Conservation (phyloP, 1,140 invertebrate species). For the Zophobas atratus region DNA sequence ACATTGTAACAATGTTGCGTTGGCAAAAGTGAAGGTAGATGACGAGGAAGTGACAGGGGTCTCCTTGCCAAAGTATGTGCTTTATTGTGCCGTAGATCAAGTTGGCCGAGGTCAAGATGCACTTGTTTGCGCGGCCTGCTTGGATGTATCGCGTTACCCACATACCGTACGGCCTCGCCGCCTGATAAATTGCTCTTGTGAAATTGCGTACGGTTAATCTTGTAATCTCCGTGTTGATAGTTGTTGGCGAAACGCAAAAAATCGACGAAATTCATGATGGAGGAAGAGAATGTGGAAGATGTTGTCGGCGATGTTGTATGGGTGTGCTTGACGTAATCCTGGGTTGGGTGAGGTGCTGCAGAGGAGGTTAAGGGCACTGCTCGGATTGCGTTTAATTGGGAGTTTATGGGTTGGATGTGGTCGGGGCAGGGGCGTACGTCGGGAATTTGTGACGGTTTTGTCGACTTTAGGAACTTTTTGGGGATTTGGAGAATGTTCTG, state of each 20-base stretch:
- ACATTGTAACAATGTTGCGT: neutral
- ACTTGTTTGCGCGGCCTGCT: conserved; percentile 44
- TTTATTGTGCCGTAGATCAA: conserved; percentile 47
- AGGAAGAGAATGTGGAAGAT: conserved; percentile 34
- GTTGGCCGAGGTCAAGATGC: conserved; percentile 48
- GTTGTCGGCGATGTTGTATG: conserved; percentile 22
- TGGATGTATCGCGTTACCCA: conserved; percentile 43
- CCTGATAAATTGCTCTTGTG: conserved; percentile 46
- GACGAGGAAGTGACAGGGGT: conserved; percentile 34
- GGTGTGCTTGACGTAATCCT: conserved; percentile 27
- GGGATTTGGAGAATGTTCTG: too few species aligned
- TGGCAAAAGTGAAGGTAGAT: conserved; percentile 28
- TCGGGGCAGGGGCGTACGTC: too few species aligned
- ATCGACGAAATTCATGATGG: conserved; percentile 32
- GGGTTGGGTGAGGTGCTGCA: neutral
- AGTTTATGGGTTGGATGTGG: too few species aligned
- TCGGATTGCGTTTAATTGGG: too few species aligned
- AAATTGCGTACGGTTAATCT: conserved; percentile 45
- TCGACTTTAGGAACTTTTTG: too few species aligned
- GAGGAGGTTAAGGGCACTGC: too few species aligned
- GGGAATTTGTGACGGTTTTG: too few species aligned
- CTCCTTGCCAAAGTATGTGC: conserved; percentile 42
- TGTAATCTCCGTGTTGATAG: conserved; percentile 44
- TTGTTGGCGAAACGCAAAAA: conserved; percentile 15
- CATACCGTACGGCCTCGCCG: conserved; percentile 47